Base-by-base conservation (phyloP, 2,888 invertebrate species). In the Cosmopolites sordidus region DNA sequence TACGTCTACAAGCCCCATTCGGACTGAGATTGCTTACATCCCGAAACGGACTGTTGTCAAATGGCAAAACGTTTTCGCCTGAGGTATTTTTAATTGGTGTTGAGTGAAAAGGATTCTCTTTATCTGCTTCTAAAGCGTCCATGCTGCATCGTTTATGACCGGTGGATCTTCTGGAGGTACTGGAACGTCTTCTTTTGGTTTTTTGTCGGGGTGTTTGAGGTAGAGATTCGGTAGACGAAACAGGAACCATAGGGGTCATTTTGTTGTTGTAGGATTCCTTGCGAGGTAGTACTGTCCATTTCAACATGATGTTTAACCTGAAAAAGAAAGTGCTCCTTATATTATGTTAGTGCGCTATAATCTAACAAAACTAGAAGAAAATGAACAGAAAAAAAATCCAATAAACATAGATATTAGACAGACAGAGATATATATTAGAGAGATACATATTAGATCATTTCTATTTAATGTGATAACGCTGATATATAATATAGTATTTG, bases 21-120 rank as follows among this genome's bases (percentile, higher is more conserved):
- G 82, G 81, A 2, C 82, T 81, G n/a, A 82, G 75, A 63, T 82
- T 83, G 63, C 82, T 82, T 6, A 82, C 79, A 65, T 83, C 82
- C 69, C 81, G 77, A 27, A 58, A 55, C 2, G 55, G 54, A 0
- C 82, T 69, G 8, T 76, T 76, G 59, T 79, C 80, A 18, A 62
- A 62, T 33, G 63, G 66, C 12, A 58, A 12, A 18, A 48, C 51
- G 43, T 62, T 60, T 44, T 61, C 56, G 37, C 66, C 66, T 16
- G 75, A 66, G 5, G 64, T 53, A 11, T 69, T 68, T 68, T 81
- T 82, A 52, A 79, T 79, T 16, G 80, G 81, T 2, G 81, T 80
- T 59, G 81, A 80, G 64, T 78, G 80, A 58, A 75, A 82, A 61
- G 79, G 79, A 62, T 81, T 82, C 58, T 82, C 82, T 47, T 82